These are phyloP conservation scores for Holothuria glaberrima DNA, from an alignment of 35 echinoderm and acorn worm species.

Conservation along the genomic window DNA sequence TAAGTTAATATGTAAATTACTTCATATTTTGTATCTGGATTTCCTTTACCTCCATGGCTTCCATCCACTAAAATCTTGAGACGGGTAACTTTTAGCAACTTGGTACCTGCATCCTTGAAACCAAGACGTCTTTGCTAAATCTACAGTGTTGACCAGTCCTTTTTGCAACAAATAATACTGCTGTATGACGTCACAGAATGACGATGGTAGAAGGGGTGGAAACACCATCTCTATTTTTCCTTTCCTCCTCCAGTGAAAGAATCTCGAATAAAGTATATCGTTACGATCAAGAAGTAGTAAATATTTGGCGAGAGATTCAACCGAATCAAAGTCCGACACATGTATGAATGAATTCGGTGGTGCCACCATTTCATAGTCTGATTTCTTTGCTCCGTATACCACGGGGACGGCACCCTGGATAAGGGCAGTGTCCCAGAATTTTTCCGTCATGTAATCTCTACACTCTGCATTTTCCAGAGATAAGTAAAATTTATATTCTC, in stretches of 20 bases:
- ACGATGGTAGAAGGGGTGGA: constrained; percentile 58
- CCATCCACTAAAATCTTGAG: constrained; percentile 44
- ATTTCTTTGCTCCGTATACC: constrained; percentile 78
- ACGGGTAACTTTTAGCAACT: not conserved
- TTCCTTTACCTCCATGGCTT: constrained; percentile 39
- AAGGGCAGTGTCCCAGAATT: constrained; percentile 80
- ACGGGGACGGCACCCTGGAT: constrained; percentile 71
- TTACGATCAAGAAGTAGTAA: constrained; percentile 67
- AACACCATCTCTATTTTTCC: constrained; percentile 61
- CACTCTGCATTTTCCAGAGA: constrained; percentile 88
- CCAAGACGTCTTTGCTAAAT: constrained; percentile 67
- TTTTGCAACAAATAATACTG: constrained; percentile 50
- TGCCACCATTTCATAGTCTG: constrained; percentile 61
- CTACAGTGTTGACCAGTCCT: constrained; percentile 7
- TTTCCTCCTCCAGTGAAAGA: constrained; percentile 74
- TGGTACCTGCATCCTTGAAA: constrained; percentile 65
- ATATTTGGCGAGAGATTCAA: constrained; percentile 71
- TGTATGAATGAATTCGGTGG: constrained; percentile 85
- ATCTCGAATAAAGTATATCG: constrained; percentile 64
- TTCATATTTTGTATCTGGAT: no score
- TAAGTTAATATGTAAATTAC: no score
- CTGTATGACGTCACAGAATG: constrained; percentile 72
- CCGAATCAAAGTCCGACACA: constrained; percentile 71
- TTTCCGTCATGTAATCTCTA: constrained; percentile 78
- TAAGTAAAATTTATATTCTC: constrained; percentile 87